Conservation (phyloP, 2,797 vertebrate genomes). For the Pangasius sanitwongsei region DNA sequence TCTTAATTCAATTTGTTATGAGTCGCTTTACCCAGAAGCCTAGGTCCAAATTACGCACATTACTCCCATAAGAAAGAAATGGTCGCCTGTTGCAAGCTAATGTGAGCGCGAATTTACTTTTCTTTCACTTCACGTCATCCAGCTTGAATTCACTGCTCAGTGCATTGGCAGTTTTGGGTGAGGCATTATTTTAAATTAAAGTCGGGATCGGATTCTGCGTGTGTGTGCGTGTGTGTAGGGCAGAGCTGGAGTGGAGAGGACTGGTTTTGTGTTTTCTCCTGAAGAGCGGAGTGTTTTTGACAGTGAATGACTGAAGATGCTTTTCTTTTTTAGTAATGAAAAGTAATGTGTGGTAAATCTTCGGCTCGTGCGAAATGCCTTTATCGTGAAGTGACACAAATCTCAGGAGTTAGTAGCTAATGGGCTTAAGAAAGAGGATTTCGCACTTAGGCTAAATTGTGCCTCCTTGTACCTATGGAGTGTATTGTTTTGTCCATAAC, state of each 20-base stretch:
- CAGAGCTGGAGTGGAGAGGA: neutral
- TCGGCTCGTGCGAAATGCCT: neutral
- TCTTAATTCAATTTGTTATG: slow-evolving; percentile 4
- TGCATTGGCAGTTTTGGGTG: neutral
- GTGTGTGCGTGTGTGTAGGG: neutral
- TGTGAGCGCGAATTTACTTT: neutral
- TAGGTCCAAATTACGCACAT: neutral
- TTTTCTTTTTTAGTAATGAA: neutral
- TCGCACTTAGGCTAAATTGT: neutral
- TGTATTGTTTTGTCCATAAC: neutral
- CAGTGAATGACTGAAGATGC: neutral
- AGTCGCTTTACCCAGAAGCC: neutral
- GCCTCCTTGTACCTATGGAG: no score
- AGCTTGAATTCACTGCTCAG: neutral
- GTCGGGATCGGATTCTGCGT: neutral
- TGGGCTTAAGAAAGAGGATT: neutral
- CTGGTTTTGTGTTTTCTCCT: neutral
- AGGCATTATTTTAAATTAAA: neutral
- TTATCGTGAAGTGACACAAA: neutral
- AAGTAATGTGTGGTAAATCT: neutral
- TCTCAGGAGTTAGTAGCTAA: neutral
- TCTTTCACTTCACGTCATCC: neutral
- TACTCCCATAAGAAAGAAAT: neutral
- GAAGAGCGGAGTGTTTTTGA: neutral
- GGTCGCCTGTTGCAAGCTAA: neutral